phyloP scores from a whole-genome alignment of 1,140 invertebrate species.

The Apis dorsata region DNA sequence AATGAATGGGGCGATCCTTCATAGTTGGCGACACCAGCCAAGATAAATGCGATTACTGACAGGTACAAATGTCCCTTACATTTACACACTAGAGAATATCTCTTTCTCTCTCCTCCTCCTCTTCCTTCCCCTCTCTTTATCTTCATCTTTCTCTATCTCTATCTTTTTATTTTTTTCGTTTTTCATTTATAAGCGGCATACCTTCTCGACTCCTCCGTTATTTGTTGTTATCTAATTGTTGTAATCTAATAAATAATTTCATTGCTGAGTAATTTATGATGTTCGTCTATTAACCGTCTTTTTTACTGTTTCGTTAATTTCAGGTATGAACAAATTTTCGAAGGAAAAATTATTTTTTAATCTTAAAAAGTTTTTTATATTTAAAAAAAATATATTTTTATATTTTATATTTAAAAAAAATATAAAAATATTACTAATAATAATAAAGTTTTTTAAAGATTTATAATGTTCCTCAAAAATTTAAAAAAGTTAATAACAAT shows the following conservation, averaged over 20 bases:
- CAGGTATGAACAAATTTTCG: not conserved
- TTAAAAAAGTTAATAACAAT: too few relatives aligned
- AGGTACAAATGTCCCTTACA: constrained; percentile 61
- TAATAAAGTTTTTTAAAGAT: too few relatives aligned
- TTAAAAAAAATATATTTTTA: too few relatives aligned
- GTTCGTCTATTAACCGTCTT: not conserved
- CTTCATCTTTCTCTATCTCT: too few relatives aligned
- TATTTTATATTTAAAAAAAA: too few relatives aligned
- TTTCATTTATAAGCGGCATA: not conserved
- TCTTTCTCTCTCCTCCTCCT: constrained; percentile 8
- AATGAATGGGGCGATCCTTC: constrained; percentile 53
- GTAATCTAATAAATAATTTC: constrained; percentile 2
- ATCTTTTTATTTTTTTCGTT: not conserved
- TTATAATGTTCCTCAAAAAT: too few relatives aligned
- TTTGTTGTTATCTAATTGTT: not conserved
- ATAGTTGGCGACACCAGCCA: constrained; percentile 54
- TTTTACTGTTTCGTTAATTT: not conserved
- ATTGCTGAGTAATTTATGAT: constrained; percentile 1
- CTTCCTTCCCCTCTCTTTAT: not conserved
- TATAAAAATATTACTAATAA: too few relatives aligned
- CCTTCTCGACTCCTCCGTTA: not conserved
- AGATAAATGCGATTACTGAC: constrained; percentile 64
- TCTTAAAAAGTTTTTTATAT: too few relatives aligned
- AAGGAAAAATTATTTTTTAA: not conserved
- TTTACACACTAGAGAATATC: constrained; percentile 44